These are phyloP conservation scores for Hoplodrina blanda DNA, from an alignment of 2,888 invertebrate genomes.

Conservation along the genomic window DNA sequence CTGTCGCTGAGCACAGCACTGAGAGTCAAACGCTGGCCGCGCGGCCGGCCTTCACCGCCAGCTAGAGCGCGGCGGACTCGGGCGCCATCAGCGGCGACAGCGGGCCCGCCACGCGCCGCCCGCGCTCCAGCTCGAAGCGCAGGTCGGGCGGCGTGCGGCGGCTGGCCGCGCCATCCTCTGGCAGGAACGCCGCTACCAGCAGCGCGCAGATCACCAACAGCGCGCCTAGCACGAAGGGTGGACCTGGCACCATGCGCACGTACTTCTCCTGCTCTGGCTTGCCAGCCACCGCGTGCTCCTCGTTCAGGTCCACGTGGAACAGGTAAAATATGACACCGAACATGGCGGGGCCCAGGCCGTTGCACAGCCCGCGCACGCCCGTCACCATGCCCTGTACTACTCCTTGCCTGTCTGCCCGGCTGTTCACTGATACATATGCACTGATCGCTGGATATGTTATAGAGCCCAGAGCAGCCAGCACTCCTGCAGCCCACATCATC, in stretches of 20 bases:
- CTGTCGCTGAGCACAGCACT: slow-evolving; percentile 70
- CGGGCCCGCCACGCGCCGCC: slow-evolving; percentile 94
- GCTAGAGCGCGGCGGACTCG: slow-evolving; percentile 94
- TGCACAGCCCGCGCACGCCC: slow-evolving; percentile 99
- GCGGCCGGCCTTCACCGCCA: slow-evolving; percentile 81
- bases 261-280: slow-evolving; percentile 87
- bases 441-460: slow-evolving; percentile 99
- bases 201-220: slow-evolving; percentile 98
- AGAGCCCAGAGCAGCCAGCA: slow-evolving; percentile 98
- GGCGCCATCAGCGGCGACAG: slow-evolving; percentile 95
- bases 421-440: slow-evolving; percentile 99
- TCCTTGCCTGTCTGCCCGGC: slow-evolving; percentile 99
- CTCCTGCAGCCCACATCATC: slow-evolving; percentile 99
- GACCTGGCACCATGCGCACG: slow-evolving; percentile 97
- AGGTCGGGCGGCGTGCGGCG: slow-evolving; percentile 92
- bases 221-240: slow-evolving; percentile 99
- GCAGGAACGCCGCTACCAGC: slow-evolving; percentile 97
- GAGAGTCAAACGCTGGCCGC: slow-evolving; percentile 86
- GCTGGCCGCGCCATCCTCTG: slow-evolving; percentile 90
- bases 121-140: slow-evolving; percentile 95
- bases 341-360: slow-evolving; percentile 99
- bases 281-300: slow-evolving; percentile 88
- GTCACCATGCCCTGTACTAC: slow-evolving; percentile 99
- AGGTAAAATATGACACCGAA: slow-evolving; percentile 99
- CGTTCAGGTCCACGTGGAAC: slow-evolving; percentile 99